Evolutionary conservation across 2,888 invertebrate species (phyloP), one percentile per base, ranked within the genome.

Genomic region (Pedicia rivosa): DNA sequence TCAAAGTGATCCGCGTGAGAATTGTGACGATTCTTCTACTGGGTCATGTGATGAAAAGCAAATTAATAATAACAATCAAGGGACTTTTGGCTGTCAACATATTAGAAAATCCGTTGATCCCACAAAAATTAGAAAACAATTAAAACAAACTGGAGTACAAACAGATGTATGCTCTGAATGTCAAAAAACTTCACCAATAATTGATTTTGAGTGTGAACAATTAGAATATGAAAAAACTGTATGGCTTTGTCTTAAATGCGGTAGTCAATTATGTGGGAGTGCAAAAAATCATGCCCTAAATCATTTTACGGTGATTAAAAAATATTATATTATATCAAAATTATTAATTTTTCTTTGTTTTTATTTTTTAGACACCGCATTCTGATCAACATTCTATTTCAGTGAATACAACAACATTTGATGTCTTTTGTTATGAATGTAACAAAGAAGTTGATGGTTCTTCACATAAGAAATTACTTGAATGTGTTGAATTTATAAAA

Each of bases 221-320:
- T 59, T 57, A 36, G 66, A 67, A 44, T 59, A 59, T 33, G 69
- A 70, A 45, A 52, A 56, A 34, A 64, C 63, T 1, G 55, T 80
- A 41, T 84, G 82, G 81, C 67, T 88, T 62, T 90, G 88, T 52
- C 62, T 88, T 42, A 74, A 76, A 44, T 90, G 88, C 57, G 87
- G 82, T 3, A 63, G 75, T 29, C 78, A 79, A 51, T 68, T 75
- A 15, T 88, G 88, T 56, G 82, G 80, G 3, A 65, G 75, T 35
- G 62, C 66, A 5, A 65, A 69, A 35, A 71, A 72, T 49, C 86
- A 87, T 58, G 81, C 82, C 0, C 53, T 78, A 16, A 66, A 72
- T 43, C 90, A 90, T 59, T 79, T 66, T 54, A 66, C 72, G 49
- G 62, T 61, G 38, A 44, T 43, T 42, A 6, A 24, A 13, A 36